These are phyloP conservation scores for Crypturellus tataupa DNA, from an alignment of 2,797 vertebrate species.

Conservation along the genomic window DNA sequence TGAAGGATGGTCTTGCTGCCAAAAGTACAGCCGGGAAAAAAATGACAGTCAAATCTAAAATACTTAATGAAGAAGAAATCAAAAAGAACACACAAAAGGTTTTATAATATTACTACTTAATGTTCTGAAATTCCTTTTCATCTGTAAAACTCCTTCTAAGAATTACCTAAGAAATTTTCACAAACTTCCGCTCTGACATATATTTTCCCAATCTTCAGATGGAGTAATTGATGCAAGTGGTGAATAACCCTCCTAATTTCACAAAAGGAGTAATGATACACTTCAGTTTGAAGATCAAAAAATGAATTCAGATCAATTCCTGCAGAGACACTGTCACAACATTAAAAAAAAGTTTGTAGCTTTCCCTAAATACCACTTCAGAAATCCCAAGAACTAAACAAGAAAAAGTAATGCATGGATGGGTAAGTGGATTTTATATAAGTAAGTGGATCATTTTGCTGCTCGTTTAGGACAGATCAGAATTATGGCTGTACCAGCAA, in stretches of 20 bases:
- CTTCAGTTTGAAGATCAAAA: not conserved
- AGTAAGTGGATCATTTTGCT: not conserved
- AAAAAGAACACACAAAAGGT: not conserved
- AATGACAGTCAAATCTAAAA: not conserved
- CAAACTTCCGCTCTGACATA: not conserved
- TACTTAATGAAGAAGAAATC: not conserved
- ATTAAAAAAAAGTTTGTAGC: not conserved
- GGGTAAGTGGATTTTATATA: not conserved
- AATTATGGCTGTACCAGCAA: not conserved
- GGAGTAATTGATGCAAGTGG: not conserved
- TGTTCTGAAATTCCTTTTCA: not conserved
- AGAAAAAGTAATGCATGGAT: not conserved
- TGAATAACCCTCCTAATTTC: slow-evolving; percentile 11
- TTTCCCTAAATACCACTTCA: not conserved
- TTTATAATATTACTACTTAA: not conserved
- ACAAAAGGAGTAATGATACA: not conserved
- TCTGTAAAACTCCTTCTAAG: not conserved
- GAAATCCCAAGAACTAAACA: not conserved
- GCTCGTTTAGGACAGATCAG: not conserved
- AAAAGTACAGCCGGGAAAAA: not conserved
- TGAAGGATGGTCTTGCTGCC: not conserved
- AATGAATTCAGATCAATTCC: not conserved
- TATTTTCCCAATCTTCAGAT: not conserved
- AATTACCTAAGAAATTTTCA: not conserved
- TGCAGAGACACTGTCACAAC: not conserved